Conservation (phyloP, 2,113 vertebrate species). For the Erythrocercus mccallii region DNA sequence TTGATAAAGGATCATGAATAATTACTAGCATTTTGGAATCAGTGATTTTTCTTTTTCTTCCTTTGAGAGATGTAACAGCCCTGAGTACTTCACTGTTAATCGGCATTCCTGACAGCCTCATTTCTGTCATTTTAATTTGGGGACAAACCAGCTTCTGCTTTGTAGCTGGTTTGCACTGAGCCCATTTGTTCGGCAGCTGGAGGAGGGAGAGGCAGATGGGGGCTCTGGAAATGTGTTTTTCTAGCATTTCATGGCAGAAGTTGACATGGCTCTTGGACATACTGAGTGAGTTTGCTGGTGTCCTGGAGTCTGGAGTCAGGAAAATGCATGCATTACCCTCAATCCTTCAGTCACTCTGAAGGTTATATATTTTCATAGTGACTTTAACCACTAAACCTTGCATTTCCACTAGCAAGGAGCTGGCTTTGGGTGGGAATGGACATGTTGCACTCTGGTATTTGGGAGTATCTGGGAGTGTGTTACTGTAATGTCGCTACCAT, state of each 20-base stretch:
- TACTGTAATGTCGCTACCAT: background rate
- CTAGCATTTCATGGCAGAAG: background rate
- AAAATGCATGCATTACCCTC: background rate
- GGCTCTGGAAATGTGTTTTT: background rate
- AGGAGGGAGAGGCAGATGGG: background rate
- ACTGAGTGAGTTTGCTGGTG: background rate
- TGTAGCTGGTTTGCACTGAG: background rate
- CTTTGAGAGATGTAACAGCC: background rate
- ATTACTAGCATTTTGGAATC: conserved; percentile 22
- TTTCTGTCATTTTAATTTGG: background rate
- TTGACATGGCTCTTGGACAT: accelerated
- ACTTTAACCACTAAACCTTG: background rate
- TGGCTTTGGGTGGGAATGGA: background rate
- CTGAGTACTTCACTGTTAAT: background rate
- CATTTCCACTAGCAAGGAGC: background rate
- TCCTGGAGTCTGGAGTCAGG: background rate
- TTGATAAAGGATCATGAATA: conserved; percentile 32
- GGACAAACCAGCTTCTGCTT: background rate
- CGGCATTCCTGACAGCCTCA: background rate
- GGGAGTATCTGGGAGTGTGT: background rate
- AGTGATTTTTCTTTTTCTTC: conserved; percentile 17
- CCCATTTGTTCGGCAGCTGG: background rate
- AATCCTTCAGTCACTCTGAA: background rate
- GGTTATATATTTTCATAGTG: background rate
- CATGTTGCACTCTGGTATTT: background rate